Conservation (phyloP, 2,113 vertebrate species). For the Aspiorhynchus laticeps region DNA sequence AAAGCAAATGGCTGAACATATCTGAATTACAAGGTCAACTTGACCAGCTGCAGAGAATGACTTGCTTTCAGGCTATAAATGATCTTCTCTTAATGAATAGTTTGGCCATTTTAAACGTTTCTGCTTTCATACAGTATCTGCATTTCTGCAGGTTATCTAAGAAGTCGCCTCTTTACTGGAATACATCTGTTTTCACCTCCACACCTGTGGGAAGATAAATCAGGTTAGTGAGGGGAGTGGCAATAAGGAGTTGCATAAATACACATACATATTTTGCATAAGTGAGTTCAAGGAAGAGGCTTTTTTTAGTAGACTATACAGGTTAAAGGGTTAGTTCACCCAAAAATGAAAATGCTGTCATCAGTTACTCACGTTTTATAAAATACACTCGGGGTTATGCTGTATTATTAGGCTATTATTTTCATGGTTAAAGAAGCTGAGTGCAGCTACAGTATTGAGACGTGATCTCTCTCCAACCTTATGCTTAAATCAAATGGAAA, state of each 20-base stretch:
- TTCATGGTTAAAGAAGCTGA: no score
- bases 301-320: neutral
- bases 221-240: slow-evolving; percentile 75
- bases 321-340: no score
- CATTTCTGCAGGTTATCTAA: neutral
- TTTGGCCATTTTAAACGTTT: slow-evolving; percentile 53
- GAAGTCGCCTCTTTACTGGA: neutral
- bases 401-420: no score
- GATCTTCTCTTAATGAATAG: neutral
- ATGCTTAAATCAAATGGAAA: no score
- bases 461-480: no score
- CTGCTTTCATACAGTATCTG: slow-evolving; percentile 63
- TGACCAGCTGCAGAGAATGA: slow-evolving; percentile 69
- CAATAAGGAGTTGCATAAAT: neutral
- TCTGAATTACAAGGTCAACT: slow-evolving; percentile 64
- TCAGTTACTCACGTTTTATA: no score
- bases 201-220: slow-evolving; percentile 80
- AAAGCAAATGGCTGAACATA: slow-evolving; percentile 78
- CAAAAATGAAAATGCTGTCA: no score
- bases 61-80: neutral
- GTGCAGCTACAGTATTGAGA: no score
- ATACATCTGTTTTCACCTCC: slow-evolving; percentile 75
- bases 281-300: neutral
- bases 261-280: neutral
- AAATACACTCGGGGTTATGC: no score